Conservation (phyloP, 2,888 invertebrate species). For the Chymomyza caudatula region DNA sequence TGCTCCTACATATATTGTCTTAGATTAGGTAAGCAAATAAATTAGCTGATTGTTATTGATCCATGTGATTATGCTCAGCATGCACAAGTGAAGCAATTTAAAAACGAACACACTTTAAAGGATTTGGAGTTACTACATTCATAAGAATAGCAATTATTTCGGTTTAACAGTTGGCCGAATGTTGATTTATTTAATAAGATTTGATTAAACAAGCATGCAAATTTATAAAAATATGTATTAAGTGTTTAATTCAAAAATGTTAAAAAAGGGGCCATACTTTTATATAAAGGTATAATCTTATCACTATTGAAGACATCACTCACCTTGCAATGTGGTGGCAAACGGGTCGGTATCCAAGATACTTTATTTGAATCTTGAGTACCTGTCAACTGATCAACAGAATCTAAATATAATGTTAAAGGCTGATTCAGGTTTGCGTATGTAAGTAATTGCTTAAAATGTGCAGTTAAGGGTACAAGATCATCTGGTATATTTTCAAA, state of each 20-base stretch:
- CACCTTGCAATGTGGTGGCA: conserved; percentile 94
- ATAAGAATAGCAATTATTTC: too few relatives aligned
- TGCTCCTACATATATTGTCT: too few relatives aligned
- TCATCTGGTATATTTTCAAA: conserved; percentile 98
- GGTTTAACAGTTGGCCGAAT: too few relatives aligned
- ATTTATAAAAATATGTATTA: too few relatives aligned
- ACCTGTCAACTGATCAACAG: conserved; percentile 97
- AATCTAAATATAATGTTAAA: conserved; percentile 93
- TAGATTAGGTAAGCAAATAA: too few relatives aligned
- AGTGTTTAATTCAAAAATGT: too few relatives aligned
- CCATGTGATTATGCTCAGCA: conserved; percentile 66
- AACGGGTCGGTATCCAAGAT: conserved; percentile 94
- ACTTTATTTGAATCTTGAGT: conserved; percentile 96
- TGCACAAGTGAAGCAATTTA: conserved; percentile 73
- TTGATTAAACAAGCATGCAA: too few relatives aligned
- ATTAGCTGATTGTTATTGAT: neutral
- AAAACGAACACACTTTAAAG: conserved; percentile 72
- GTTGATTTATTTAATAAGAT: too few relatives aligned
- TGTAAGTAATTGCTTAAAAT: conserved; percentile 95
- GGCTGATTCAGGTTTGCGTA: conserved; percentile 91
- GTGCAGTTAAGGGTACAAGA: conserved; percentile 94
- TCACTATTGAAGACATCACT: conserved; percentile 36
- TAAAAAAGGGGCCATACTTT: too few relatives aligned
- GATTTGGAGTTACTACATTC: too few relatives aligned
- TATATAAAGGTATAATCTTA: too few relatives aligned